phyloP scores from a whole-genome alignment of 1,140 invertebrate genomes.

The Octopus sinensis region DNA sequence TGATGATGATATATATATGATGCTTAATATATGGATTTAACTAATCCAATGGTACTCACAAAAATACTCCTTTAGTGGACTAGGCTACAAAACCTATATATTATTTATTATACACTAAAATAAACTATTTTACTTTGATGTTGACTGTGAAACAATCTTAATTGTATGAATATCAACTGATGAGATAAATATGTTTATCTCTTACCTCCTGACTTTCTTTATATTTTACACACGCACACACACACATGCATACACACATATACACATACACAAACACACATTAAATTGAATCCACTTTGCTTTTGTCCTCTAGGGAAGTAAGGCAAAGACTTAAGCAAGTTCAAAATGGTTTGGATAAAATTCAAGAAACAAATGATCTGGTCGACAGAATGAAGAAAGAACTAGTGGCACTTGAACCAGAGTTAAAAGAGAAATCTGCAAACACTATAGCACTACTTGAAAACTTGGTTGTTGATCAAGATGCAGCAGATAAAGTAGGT shows the following conservation, averaged over 20 bases:
- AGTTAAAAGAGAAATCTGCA: constrained; percentile 56
- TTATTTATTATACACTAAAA: too few relatives aligned
- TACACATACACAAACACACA: neutral
- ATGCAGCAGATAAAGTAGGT: constrained; percentile 55
- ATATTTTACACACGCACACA: neutral
- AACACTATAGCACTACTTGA: constrained; percentile 57
- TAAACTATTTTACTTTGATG: too few relatives aligned
- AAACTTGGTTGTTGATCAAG: constrained; percentile 56
- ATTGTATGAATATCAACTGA: too few relatives aligned
- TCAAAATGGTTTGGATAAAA: constrained; percentile 56
- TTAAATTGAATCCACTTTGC: neutral
- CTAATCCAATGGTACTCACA: too few relatives aligned
- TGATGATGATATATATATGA: too few relatives aligned
- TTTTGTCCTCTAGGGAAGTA: constrained; percentile 35
- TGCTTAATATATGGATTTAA: too few relatives aligned
- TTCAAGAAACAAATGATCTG: constrained; percentile 57
- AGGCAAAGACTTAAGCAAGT: constrained; percentile 50
- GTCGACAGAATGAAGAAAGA: constrained; percentile 59
- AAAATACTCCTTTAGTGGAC: too few relatives aligned
- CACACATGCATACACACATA: neutral
- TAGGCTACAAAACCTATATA: too few relatives aligned
- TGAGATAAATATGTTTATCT: too few relatives aligned
- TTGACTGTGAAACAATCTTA: too few relatives aligned
- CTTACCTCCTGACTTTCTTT: too few relatives aligned
- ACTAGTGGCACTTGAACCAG: constrained; percentile 56